Evolutionary conservation across 2,888 invertebrate species (phyloP), one percentile per base, ranked within the genome.

Genomic region (Conchocele bisecta): DNA sequence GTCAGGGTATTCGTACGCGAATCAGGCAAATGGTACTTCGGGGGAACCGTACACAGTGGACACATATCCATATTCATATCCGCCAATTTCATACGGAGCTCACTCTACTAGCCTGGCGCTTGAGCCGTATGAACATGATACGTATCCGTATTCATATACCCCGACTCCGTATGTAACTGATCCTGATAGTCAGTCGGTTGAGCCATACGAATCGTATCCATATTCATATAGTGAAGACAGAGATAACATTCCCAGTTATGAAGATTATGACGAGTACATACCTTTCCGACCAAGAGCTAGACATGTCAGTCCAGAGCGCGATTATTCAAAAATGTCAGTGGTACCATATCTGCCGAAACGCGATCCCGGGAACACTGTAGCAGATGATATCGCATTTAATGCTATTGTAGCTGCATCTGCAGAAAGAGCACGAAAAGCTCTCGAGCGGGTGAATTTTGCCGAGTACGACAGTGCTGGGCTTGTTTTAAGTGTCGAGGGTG

Each of bases 401-500:
- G 79, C 85, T 35, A 46, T 86, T 46, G 81, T 86, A 24, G 79
- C 85, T n/a, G 74, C 74, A 29, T 78, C 86, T n/a, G 85, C 85
- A 20, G 70, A 79, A 24, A 71, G 82, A 26, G 87, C 87, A 15
- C 75, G 81, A 17, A 63, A 70, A n/a, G 82, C 84, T 22, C 59
- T 86, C 20, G 72, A 78, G 64, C 72, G 79, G 41, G 73, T 80
- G 17, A 79, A 82, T 44, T 77, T 82, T 54, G 75, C 79, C 17
- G 81, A 82, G n/a, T 87, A 86, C 60, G 83, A 83, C 28, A 68
- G 76, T 53, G 87, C 86, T 29, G 83, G 85, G 71, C 68, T 87
- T 26, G 80, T 87, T 26, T 60, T 87, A 20, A 86, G 85, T 65
- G 85, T 87, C 9, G 87, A 87, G 53, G 87, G 87, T 22, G 85